Conservation (phyloP, 2,113 vertebrate genomes). For the Corythornis cristatus region DNA sequence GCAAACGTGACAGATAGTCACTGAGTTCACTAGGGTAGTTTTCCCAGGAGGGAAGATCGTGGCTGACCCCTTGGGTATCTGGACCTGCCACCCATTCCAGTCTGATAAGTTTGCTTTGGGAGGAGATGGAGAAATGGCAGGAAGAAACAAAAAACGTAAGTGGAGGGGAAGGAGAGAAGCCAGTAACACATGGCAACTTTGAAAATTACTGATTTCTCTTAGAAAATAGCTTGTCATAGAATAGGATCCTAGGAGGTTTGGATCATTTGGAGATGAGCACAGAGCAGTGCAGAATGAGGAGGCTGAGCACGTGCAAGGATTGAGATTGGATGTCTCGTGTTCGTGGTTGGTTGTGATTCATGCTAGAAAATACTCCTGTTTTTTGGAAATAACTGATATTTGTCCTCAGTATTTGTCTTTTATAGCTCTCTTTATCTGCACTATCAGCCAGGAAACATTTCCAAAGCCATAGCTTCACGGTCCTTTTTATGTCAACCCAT, state of each 20-base stretch:
- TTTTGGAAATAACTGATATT: conserved; percentile 57
- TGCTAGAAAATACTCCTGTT: conserved; percentile 21
- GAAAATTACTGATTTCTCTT: not conserved
- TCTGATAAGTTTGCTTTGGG: not conserved
- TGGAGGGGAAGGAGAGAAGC: not conserved
- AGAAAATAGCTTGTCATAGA: not conserved
- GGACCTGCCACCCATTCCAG: conserved; percentile 40
- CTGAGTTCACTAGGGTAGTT: conserved; percentile 19
- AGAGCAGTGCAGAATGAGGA: not conserved
- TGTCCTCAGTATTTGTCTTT: conserved; percentile 49
- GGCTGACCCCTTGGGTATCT: conserved; percentile 48
- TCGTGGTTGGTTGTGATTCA: conserved; percentile 12
- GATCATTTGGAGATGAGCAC: conserved; percentile 49
- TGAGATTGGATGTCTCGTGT: not conserved
- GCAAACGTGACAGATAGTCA: conserved; percentile 71
- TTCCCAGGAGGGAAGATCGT: conserved; percentile 43
- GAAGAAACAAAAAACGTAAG: not conserved
- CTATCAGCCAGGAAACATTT: conserved; percentile 58
- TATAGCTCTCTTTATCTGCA: conserved; percentile 48
- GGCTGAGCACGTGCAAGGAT: not conserved
- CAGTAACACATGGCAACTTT: not conserved
- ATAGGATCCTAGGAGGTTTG: conserved; percentile 20
- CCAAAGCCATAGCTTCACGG: conserved; percentile 60
- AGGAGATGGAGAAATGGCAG: not conserved
- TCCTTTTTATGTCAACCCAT: conserved; percentile 41